Percentiles rank a stretch among this genome's conserved stretches.
Conservation (phyloP, 2,113 vertebrate genomes). For the Gymnorhina tibicen region DNA sequence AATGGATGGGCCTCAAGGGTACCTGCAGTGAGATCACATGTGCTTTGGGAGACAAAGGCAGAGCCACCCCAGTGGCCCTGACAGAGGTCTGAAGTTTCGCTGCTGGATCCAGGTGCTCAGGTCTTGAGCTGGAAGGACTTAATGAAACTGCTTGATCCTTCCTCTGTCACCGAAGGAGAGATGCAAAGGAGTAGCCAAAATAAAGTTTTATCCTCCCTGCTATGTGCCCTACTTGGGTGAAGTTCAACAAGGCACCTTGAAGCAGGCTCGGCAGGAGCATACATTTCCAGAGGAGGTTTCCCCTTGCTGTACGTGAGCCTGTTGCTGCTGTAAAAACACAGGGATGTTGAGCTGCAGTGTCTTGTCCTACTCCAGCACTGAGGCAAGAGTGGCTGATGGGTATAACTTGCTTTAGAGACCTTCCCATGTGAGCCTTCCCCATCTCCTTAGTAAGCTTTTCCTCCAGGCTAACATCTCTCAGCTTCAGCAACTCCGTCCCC, state of each 20-base stretch:
- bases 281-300: background rate
- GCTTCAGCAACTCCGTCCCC: background rate
- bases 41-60: background rate
- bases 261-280: background rate
- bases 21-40: background rate
- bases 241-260: background rate
- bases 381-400: background rate
- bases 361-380: background rate
- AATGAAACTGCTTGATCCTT: background rate
- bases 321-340: background rate
- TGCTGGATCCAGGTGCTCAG: background rate
- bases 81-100: background rate
- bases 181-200: background rate
- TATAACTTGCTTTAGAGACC: background rate
- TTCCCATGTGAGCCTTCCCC: background rate
- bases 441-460: background rate
- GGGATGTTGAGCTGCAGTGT: background rate
- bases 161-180: background rate
- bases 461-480: fast-evolving
- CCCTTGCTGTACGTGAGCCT: background rate
- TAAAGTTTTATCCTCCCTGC: background rate
- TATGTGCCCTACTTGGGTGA: background rate
- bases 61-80: background rate
- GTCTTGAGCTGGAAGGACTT: background rate
- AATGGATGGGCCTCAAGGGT: background rate